Evolutionary conservation across 2,797 vertebrate species (phyloP), one percentile per base, ranked within the genome.

Genomic region (Anableps anableps): DNA sequence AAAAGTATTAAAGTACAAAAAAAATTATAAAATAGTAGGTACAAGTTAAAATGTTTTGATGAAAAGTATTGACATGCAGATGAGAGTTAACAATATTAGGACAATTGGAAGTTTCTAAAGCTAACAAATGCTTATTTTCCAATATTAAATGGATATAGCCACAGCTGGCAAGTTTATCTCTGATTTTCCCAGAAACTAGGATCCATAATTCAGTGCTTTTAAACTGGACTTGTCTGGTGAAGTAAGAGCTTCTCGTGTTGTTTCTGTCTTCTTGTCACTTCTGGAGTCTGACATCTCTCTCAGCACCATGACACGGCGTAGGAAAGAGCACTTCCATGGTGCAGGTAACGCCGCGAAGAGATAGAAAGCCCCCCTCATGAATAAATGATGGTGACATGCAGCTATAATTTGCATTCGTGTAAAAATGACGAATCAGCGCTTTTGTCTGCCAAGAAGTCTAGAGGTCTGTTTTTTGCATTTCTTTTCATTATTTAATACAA

Each of bases 331-430:
- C 88, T 60, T 86, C 80, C 48, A 16, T 82, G 90, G 89, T 74
- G 79, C 94, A 95, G 94, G 95, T 95, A 91, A 91, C 92, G 76
- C 90, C 86, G 74, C 89, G 88, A 86, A 62, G 80, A 89, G 87
- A 88, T 82, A 23, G 90, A 90, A 84, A 90, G 79, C 80, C 91
- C 88, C 81, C 88, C 86, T 95, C 91, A 95, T 95, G 91, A 95
- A 95, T 95, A 91, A 95, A 93, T 93, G 86, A 95, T 94, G 53
- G 89, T 89, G 92, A 94, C 95, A 95, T 80, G 62, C 92, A 86
- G 92, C 85, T 86, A 93, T 95, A 89, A 95, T 96, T 95, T 95
- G 93, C 94, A 96, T 96, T 82, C 80, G 60, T 92, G 91, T 89
- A 92, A 95, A 95, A 93, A 87, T 92, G 91, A 92, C 89, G 91